phyloP scores from a whole-genome alignment of 2,888 invertebrate genomes.

The Alentia gelatinosa region DNA sequence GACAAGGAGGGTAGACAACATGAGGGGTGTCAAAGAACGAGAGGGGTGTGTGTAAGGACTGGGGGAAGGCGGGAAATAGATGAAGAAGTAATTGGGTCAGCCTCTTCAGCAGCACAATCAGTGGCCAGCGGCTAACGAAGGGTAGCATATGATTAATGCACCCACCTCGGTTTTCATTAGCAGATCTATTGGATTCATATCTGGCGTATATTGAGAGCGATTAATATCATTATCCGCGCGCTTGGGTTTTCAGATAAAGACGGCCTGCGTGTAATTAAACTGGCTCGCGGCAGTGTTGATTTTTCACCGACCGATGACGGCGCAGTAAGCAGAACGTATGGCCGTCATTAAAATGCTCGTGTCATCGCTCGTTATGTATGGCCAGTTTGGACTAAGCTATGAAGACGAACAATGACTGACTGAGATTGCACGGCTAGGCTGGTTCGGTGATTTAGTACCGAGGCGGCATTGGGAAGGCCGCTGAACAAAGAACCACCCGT shows the following conservation, averaged over 20 bases:
- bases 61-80: not conserved
- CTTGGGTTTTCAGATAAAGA: constrained; percentile 20
- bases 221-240: constrained; percentile 45
- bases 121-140: constrained; percentile 1
- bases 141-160: constrained; percentile 38
- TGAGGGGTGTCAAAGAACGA: not conserved
- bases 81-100: constrained; percentile 18
- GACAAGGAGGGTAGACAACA: not conserved
- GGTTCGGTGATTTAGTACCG: not conserved
- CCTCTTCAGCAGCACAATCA: not conserved
- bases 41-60: not conserved
- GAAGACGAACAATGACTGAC: constrained; percentile 40
- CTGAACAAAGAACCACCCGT: not conserved
- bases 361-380: constrained; percentile 4
- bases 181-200: constrained; percentile 35
- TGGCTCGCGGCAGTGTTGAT: not conserved
- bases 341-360: constrained; percentile 10
- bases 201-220: constrained; percentile 49
- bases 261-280: constrained; percentile 24
- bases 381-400: not conserved
- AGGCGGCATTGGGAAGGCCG: not conserved
- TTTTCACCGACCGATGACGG: constrained; percentile 13
- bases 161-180: constrained; percentile 1
- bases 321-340: constrained; percentile 19
- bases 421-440: not conserved